These are phyloP conservation scores for Coregonus sp. DNA, from an alignment of 2,797 vertebrate genomes.

Conservation along the genomic window DNA sequence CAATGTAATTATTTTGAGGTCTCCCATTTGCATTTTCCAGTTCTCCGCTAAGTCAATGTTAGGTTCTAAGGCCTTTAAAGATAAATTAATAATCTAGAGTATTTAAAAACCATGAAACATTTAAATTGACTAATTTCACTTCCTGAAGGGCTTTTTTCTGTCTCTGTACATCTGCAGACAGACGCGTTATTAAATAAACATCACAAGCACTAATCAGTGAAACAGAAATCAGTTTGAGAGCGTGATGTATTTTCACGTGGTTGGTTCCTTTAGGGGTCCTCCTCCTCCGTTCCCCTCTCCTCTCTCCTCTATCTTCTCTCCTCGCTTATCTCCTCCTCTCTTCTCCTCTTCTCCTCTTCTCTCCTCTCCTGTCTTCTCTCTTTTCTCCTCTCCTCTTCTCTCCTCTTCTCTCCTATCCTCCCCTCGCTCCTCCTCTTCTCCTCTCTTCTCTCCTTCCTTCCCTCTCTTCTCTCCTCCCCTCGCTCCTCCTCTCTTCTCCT, in stretches of 20 bases:
- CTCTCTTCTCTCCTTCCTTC: background rate
- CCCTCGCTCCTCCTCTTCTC: background rate
- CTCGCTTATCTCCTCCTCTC: background rate
- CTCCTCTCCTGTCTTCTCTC: background rate
- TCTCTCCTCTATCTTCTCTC: background rate
- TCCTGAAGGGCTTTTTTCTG: conserved; percentile 73
- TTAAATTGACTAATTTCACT: conserved; percentile 81
- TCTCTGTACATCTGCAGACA: conserved; percentile 65
- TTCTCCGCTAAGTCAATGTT: conserved; percentile 71
- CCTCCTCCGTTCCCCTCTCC: background rate
- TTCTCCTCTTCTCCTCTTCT: background rate
- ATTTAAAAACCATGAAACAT: conserved; percentile 83
- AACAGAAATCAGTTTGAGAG: conserved; percentile 67
- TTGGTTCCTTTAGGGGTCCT: conserved; percentile 58
- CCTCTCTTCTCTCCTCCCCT: too few species aligned
- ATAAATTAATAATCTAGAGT: conserved; percentile 81
- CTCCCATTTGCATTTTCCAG: conserved; percentile 75
- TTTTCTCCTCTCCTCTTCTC: background rate
- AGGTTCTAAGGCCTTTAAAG: conserved; percentile 75
- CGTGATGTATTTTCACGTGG: conserved; percentile 63
- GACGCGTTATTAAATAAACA: conserved; percentile 69
- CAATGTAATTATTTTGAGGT: conserved; percentile 79
- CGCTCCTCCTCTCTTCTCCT: too few species aligned
- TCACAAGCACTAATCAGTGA: conserved; percentile 68
- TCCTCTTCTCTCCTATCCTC: background rate